These are phyloP conservation scores for Hemithea aestivaria DNA, from an alignment of 2,888 invertebrate genomes.

Conservation along the genomic window DNA sequence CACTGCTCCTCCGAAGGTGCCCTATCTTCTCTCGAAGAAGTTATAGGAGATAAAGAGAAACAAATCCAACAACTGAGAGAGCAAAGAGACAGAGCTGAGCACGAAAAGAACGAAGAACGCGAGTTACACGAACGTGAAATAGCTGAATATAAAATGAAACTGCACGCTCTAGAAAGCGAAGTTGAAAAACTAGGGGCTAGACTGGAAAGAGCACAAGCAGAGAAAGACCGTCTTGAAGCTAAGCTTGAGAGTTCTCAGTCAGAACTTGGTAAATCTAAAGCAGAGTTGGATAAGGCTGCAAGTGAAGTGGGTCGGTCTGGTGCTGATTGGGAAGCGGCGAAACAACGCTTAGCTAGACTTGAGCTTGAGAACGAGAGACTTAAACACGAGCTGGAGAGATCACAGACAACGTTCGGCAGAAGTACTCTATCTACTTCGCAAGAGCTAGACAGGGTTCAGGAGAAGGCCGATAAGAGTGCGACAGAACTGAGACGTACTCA, in stretches of 20 bases:
- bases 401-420: conserved; percentile 90
- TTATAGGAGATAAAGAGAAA: conserved; percentile 97
- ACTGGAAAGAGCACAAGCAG: conserved; percentile 92
- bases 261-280: conserved; percentile 95
- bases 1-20: conserved; percentile 96
- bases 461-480: conserved; percentile 90
- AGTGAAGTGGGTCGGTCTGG: conserved; percentile 93
- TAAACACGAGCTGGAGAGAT: conserved; percentile 90
- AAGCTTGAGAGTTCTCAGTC: conserved; percentile 95
- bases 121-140: conserved; percentile 95
- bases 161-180: conserved; percentile 94
- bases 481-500: conserved; percentile 92
- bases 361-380: conserved; percentile 95
- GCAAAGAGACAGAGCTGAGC: conserved; percentile 96
- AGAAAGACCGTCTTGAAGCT: conserved; percentile 93
- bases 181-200: conserved; percentile 93
- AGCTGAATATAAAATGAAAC: conserved; percentile 96
- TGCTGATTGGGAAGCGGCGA: conserved; percentile 92
- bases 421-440: conserved; percentile 89
- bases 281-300: conserved; percentile 94
- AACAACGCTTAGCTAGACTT: conserved; percentile 89
- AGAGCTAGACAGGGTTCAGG: conserved; percentile 89
- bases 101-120: conserved; percentile 97
- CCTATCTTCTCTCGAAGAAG: conserved; percentile 94
- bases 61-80: conserved; percentile 97